These are phyloP conservation scores for Cephus sareptanus DNA, from an alignment of 2,888 invertebrate species.

Conservation along the genomic window DNA sequence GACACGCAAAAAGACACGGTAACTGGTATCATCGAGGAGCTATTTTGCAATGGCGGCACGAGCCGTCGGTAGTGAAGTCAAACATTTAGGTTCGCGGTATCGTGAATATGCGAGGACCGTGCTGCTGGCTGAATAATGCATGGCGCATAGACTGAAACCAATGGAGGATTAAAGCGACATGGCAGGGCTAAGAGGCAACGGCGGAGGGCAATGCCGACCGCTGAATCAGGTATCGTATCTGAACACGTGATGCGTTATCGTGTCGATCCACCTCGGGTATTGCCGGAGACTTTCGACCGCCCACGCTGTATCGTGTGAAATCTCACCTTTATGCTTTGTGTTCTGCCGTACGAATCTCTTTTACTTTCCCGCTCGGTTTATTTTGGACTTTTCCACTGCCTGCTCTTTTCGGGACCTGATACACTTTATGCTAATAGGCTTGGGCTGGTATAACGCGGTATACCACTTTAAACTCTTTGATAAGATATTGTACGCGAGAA, in stretches of 20 bases:
- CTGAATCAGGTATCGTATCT: conserved; percentile 7
- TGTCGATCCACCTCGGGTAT: neutral
- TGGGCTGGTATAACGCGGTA: neutral
- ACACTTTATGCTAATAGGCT: neutral
- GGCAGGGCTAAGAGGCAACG: conserved; percentile 7
- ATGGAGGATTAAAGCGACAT: conserved; percentile 45
- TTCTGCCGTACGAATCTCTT: neutral
- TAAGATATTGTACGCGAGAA: neutral
- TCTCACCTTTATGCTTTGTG: neutral
- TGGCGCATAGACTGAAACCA: conserved; percentile 38
- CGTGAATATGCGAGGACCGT: conserved; percentile 42
- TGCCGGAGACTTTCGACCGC: neutral
- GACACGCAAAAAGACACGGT: neutral
- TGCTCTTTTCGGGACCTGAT: neutral
- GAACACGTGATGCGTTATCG: conserved; percentile 9
- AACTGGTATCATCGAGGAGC: neutral
- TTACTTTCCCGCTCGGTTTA: neutral
- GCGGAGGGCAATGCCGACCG: neutral
- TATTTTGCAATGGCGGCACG: neutral
- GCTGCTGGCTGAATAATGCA: conserved; percentile 41
- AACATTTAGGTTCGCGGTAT: conserved; percentile 38
- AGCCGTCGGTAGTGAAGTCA: conserved; percentile 24
- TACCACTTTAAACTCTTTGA: neutral
- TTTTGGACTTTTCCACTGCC: conserved; percentile 1
- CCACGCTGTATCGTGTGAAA: conserved; percentile 1